Percentiles rank a stretch among this genome's conserved stretches.
These are phyloP conservation scores for Liposcelis brunnea DNA, from an alignment of 2,888 invertebrate species.

Conservation along the genomic window DNA sequence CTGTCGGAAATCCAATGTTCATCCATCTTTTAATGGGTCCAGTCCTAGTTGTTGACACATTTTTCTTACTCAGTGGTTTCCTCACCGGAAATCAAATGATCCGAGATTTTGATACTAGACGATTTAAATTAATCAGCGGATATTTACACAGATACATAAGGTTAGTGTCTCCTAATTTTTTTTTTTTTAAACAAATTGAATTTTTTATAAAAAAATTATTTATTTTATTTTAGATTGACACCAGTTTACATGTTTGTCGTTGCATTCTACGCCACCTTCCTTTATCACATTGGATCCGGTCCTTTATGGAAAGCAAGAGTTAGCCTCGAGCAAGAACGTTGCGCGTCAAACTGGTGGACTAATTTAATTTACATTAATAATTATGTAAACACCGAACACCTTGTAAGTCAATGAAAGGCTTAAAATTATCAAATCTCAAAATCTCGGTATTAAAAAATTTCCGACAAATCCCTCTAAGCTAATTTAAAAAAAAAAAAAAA, in stretches of 20 bases:
- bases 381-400: slow-evolving; percentile 36
- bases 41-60: slow-evolving; percentile 40
- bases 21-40: background rate
- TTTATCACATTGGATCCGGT: slow-evolving; percentile 37
- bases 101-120: slow-evolving; percentile 24
- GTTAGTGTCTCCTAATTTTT: slow-evolving; percentile 29
- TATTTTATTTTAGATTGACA: slow-evolving; percentile 29
- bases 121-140: slow-evolving; percentile 30
- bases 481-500: too few species aligned
- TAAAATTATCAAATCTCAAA: too few species aligned
- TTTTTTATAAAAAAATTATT: too few species aligned
- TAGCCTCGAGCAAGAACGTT: slow-evolving; percentile 31
- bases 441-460: too few species aligned
- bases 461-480: too few species aligned
- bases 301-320: slow-evolving; percentile 40
- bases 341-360: slow-evolving; percentile 43
- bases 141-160: slow-evolving; percentile 42
- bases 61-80: slow-evolving; percentile 43
- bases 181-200: too few species aligned
- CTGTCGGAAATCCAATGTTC: background rate
- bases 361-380: slow-evolving; percentile 42
- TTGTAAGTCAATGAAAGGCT: slow-evolving; percentile 27
- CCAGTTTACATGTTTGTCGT: slow-evolving; percentile 37
- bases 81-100: slow-evolving; percentile 20
- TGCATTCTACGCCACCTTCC: slow-evolving; percentile 36